Evolutionary conservation across 2,888 invertebrate genomes (phyloP), one percentile per base, ranked within the genome.

Genomic region (Eupelmus urozonus): DNA sequence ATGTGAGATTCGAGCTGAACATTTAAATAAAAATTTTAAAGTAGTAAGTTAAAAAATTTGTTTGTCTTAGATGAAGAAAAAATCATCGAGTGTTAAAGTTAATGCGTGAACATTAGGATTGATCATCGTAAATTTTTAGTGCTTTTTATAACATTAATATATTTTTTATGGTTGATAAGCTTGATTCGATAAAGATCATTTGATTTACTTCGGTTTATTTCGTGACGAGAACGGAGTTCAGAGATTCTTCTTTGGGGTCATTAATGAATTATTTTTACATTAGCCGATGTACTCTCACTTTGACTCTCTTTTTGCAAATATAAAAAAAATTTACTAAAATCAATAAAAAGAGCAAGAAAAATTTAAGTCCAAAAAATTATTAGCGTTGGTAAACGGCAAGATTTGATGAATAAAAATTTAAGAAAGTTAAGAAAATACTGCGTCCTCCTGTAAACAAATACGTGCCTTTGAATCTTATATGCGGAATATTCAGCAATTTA

Each of bases 401-500:
- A 13, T 4, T 18, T 27, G 18, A 42, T 13, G 3, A 60, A 25
- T 18, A 29, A 62, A 40, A 63, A 57, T 40, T 40, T 9, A 2
- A 51, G 23, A 53, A 42, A 60, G 20, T 66, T 71, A 27, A 34
- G 49, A 40, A 70, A 29, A 45, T 7, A 29, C 23, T 57, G 49
- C 53, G 42, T 57, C 60, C 62, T 79, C 66, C 42, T 62, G 16
- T 45, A 45, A 13, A 45, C 2, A 45, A 45, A 45, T 13, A 76
- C 72, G 76, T 79, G 79, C 75, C 71, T 79, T 75, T 66, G 45
- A 65, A 78, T 70, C 63, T 65, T 57, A 25, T 20, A 53, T 53
- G 65, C 57, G 25, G 71, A 65, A 60, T 77, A 60, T 27, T 40
- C 69, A 62, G 55, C 69, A 69, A 71, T 55, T 20, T 49, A 27